phyloP scores from a whole-genome alignment of 2,888 invertebrate species.

The Clitarchus hookeri region DNA sequence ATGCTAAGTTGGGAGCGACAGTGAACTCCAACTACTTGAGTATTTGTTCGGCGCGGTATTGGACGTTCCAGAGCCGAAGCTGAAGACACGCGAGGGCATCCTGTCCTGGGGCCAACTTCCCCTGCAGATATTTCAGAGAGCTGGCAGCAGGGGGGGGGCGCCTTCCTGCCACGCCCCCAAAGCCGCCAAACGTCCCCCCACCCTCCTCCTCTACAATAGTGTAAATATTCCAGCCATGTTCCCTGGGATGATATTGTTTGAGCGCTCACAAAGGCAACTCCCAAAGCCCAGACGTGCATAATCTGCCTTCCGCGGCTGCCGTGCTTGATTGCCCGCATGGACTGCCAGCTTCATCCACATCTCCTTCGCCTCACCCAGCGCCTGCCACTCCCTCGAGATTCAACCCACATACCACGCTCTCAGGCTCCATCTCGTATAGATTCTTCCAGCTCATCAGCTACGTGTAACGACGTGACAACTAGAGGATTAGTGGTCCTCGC shows the following conservation, averaged over 20 bases:
- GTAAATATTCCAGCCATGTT: constrained; percentile 23
- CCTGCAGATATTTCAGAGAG: not conserved
- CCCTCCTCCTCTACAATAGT: not conserved
- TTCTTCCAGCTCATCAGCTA: too few relatives aligned
- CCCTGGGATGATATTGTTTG: constrained; percentile 20
- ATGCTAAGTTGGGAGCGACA: too few relatives aligned
- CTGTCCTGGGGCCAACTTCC: not conserved
- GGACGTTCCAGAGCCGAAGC: not conserved
- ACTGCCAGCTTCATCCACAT: not conserved
- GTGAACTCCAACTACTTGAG: not conserved
- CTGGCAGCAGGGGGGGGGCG: too few relatives aligned
- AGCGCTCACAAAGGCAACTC: constrained; percentile 9
- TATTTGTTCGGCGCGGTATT: not conserved
- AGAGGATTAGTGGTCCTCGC: too few relatives aligned
- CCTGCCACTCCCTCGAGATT: not conserved
- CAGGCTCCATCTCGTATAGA: too few relatives aligned
- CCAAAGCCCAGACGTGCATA: not conserved
- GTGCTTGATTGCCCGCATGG: not conserved
- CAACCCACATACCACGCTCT: too few relatives aligned
- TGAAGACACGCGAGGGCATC: not conserved
- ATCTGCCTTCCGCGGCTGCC: constrained; percentile 8
- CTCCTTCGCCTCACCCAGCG: not conserved
- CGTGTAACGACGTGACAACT: too few relatives aligned
- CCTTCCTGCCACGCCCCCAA: not conserved
- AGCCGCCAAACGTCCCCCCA: not conserved